Evolutionary conservation across 2,113 vertebrate species (phyloP).

Genomic region (Sakesphorus luctuosus): DNA sequence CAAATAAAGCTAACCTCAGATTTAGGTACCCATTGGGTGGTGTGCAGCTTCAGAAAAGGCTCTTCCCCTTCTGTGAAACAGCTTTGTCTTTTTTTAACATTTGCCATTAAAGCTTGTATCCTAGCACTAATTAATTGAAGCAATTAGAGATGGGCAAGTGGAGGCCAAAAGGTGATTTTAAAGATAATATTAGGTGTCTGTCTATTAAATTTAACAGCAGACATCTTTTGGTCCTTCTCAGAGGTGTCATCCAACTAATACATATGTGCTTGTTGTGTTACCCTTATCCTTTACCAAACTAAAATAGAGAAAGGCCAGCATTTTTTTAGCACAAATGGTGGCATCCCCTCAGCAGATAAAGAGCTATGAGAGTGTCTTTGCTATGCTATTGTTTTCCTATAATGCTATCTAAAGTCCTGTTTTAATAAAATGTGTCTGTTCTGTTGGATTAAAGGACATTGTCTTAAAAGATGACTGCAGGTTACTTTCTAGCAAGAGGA

Average conservation of each 20-base stretch:
- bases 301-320: background rate
- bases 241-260: background rate
- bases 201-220: background rate
- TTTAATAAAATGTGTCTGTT: background rate
- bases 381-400: background rate
- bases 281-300: background rate
- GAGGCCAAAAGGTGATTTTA: background rate
- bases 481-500: background rate
- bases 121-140: background rate
- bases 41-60: background rate
- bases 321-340: background rate
- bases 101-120: background rate
- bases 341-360: background rate
- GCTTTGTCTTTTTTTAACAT: background rate
- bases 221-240: background rate
- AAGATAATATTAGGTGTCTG: background rate
- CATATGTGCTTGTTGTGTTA: background rate
- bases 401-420: background rate
- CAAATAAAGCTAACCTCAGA: background rate
- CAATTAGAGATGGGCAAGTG: background rate
- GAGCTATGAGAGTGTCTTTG: background rate
- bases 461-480: background rate
- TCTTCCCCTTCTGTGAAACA: background rate
- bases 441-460: background rate
- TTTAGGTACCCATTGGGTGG: background rate